Percentiles rank a stretch among this genome's conserved stretches.
Conservation (phyloP, 2,888 invertebrate genomes). For the Sesia apiformis region DNA sequence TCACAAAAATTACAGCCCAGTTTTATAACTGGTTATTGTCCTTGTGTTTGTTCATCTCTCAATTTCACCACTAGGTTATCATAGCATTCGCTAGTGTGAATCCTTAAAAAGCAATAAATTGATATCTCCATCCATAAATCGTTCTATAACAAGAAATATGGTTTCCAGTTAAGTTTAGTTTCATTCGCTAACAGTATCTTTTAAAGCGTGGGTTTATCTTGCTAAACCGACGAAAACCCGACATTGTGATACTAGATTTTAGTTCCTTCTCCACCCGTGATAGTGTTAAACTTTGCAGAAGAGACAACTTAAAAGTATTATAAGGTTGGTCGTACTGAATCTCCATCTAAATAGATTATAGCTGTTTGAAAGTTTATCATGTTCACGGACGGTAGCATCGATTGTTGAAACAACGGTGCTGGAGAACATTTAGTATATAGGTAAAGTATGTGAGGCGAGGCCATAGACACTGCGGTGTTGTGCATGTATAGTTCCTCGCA, state of each 20-base stretch:
- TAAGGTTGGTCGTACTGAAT: conserved; percentile 25
- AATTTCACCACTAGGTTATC: no score
- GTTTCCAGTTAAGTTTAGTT: neutral
- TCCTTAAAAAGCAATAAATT: no score
- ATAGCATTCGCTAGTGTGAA: no score
- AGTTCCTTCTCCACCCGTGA: conserved; percentile 64
- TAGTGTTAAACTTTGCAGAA: conserved; percentile 39
- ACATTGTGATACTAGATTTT: conserved; percentile 75
- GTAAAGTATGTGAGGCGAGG: conserved; percentile 64
- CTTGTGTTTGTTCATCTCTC: no score
- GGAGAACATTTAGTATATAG: conserved; percentile 66
- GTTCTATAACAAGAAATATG: no score
- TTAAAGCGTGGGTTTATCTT: conserved; percentile 48
- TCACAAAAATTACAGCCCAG: no score
- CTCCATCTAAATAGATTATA: conserved; percentile 32
- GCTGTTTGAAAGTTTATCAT: conserved; percentile 21
- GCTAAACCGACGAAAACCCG: conserved; percentile 58
- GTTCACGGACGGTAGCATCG: conserved; percentile 31
- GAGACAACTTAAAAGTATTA: conserved; percentile 10
- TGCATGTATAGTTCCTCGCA: conserved; percentile 74
- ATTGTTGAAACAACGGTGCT: conserved; percentile 57
- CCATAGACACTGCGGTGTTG: conserved; percentile 68
- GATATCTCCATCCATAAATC: no score
- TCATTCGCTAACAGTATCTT: neutral
- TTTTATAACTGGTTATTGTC: no score